A percentile compares a stretch with the other conserved stretches of the same genome.
phyloP scores from a whole-genome alignment of 2,113 vertebrate species.

The Chaenogobius annularis region DNA sequence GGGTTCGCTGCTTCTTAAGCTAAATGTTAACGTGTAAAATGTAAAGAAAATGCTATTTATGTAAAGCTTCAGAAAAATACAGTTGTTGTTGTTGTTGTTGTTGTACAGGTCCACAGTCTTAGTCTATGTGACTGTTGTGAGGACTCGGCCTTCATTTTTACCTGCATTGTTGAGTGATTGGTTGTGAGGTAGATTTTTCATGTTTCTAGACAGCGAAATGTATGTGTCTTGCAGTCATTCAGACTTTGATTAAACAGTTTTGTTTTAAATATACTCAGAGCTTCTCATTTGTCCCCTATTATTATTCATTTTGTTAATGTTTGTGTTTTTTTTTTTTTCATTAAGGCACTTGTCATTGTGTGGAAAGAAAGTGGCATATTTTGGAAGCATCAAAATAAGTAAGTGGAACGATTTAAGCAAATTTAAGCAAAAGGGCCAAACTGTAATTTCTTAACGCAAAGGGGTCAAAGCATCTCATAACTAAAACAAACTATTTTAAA shows the following conservation, averaged over 20 bases:
- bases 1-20: slow-evolving; percentile 78
- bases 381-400: not conserved
- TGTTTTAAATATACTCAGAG: slow-evolving; percentile 36
- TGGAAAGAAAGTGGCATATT: not conserved
- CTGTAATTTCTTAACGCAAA: not conserved
- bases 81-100: not conserved
- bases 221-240: slow-evolving; percentile 51
- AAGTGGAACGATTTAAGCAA: not conserved
- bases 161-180: slow-evolving; percentile 48
- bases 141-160: slow-evolving; percentile 49
- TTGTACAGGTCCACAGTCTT: slow-evolving; percentile 43
- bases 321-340: not conserved
- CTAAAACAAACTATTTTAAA: not conserved
- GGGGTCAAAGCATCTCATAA: not conserved
- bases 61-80: slow-evolving; percentile 48
- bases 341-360: not conserved
- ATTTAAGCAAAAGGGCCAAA: slow-evolving; percentile 1
- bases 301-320: not conserved
- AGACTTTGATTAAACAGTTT: slow-evolving; percentile 59
- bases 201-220: slow-evolving; percentile 34
- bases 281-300: slow-evolving; percentile 48
- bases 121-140: slow-evolving; percentile 27
- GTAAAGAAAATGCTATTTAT: slow-evolving; percentile 28
- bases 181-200: slow-evolving; percentile 28
- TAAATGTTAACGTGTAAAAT: slow-evolving; percentile 25